Base-by-base conservation (phyloP, 2,797 vertebrate species). In the Platyrinchus mystaceus region DNA sequence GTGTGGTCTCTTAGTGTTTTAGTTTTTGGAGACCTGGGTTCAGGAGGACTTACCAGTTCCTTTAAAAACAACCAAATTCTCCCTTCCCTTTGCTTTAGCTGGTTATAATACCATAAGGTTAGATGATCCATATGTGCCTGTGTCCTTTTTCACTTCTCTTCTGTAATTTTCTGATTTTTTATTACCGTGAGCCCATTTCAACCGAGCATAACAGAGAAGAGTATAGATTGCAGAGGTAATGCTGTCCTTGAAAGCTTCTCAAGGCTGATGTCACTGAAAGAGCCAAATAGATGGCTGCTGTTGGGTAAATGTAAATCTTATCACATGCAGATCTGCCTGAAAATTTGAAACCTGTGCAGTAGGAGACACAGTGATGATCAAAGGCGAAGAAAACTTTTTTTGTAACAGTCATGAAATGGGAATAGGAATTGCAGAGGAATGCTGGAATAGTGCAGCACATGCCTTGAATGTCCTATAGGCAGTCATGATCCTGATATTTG, bases 401-500 rank as follows among this genome's bases (percentile, higher is more conserved):
- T 2, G 0, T 79, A 60, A 30, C 32, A 50, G 71, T 70, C 32
- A 5, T 12, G 8, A 77, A 47, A 62, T 19, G 30, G 41, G 11
- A 77, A 18, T 3, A 77, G 27, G 56, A 85, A 24, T 46, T 73
- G 64, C 28, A 62, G 63, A 75, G 60, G 44, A 87, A 24, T 73
- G 26, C 56, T 86, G 47, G 59, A 39, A 26, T 52, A 55, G 26
- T 34, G 49, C 41, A 76, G 50, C 46, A 14, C 6, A 3, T 73
- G 14, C 8, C 28, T 68, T 41, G 32, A 60, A 60, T 47, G 34
- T 63, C 15, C 44, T 55, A 2, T 28, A 59, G 39, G n/a, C 32
- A 26, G 34, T 73, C 1, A 1, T 39, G 69, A 59, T 74, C 36
- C 27, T 80, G 34, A 3, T 50, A 6, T 28, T 15, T 0, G 0